These are phyloP conservation scores for Formica aserva DNA, from an alignment of 2,888 invertebrate species.

Conservation along the genomic window DNA sequence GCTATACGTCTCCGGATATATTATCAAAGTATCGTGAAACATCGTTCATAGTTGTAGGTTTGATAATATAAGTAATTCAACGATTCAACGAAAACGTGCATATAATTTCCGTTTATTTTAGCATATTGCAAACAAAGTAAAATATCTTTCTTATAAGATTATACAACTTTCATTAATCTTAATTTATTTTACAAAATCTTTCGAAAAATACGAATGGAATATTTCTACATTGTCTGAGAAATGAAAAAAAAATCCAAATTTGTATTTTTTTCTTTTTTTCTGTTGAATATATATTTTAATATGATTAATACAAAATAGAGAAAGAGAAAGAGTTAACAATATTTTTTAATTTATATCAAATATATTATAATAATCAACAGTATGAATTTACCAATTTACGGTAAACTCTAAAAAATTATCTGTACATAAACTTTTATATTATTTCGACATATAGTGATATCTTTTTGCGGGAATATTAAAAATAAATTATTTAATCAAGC, in stretches of 20 bases:
- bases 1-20: constrained; percentile 42
- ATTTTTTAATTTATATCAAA: not conserved
- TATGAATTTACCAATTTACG: not conserved
- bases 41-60: constrained; percentile 47
- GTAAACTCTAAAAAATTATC: not conserved
- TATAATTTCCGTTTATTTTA: not conserved
- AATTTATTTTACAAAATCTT: constrained; percentile 17
- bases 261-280: not conserved
- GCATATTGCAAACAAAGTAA: not conserved
- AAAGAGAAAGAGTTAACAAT: not conserved
- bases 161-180: not conserved
- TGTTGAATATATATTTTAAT: constrained; percentile 1
- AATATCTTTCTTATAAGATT: not conserved
- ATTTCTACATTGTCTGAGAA: not conserved
- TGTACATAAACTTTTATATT: not conserved
- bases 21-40: constrained; percentile 30
- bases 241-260: not conserved
- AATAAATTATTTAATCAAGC: not conserved
- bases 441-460: not conserved
- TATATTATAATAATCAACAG: not conserved
- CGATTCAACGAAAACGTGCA: not conserved
- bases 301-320: not conserved
- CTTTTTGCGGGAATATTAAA: not conserved
- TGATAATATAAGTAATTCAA: not conserved
- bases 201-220: constrained; percentile 4